phyloP scores from a whole-genome alignment of 1,140 invertebrate species.

The Gryllus bimaculatus region DNA sequence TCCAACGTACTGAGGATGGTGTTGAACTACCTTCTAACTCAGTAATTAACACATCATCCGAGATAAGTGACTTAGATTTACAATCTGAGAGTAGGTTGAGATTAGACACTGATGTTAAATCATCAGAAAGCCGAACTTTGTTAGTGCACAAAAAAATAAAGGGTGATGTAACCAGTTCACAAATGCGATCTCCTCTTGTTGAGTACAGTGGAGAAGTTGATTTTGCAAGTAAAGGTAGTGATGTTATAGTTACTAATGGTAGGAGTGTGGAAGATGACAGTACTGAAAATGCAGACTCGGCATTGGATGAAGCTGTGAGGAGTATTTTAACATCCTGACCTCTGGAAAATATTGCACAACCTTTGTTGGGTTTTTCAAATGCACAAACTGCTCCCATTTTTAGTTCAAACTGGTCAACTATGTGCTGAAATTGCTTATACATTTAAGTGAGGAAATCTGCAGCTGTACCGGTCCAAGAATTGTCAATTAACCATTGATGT shows the following conservation, averaged over 20 bases:
- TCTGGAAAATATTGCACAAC: conserved; percentile 9
- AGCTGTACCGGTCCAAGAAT: neutral
- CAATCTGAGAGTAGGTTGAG: neutral
- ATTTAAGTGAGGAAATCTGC: neutral
- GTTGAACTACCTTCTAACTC: conserved; percentile 20
- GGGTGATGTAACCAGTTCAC: neutral
- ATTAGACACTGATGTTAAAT: neutral
- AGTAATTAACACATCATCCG: neutral
- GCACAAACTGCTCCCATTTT: neutral
- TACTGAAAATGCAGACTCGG: conserved; percentile 12
- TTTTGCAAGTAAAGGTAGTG: neutral
- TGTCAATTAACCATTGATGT: neutral
- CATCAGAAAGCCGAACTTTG: neutral
- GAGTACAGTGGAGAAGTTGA: neutral
- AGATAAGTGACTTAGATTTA: neutral
- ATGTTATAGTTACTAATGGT: neutral
- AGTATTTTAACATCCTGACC: conserved; percentile 22
- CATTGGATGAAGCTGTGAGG: conserved; percentile 19
- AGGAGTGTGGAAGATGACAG: neutral
- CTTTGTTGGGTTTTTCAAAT: neutral
- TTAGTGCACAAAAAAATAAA: neutral
- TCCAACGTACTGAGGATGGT: conserved; percentile 44
- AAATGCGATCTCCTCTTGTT: neutral
- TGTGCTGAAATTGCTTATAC: neutral
- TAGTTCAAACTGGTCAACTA: neutral